These are phyloP conservation scores for Cryptoprocta ferox DNA, from an alignment of 2,797 vertebrate genomes.

Conservation along the genomic window DNA sequence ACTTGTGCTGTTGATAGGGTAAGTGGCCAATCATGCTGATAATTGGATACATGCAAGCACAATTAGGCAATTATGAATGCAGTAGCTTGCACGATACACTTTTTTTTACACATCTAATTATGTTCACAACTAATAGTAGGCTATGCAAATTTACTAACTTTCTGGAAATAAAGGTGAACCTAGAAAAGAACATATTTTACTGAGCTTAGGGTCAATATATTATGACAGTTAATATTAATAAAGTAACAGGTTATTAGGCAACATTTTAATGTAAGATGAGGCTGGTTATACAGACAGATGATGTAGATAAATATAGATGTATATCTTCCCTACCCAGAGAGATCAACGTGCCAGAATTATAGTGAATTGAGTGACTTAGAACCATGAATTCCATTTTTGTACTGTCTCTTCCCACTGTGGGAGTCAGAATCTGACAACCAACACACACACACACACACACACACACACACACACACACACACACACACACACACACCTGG, in stretches of 20 bases:
- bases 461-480: neutral
- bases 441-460: too few species aligned
- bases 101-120: constrained; percentile 7
- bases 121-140: neutral
- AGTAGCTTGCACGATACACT: neutral
- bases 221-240: neutral
- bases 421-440: too few species aligned
- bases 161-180: constrained; percentile 57
- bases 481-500: neutral
- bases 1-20: constrained; percentile 10
- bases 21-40: constrained; percentile 38
- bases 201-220: constrained; percentile 45
- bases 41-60: constrained; percentile 32
- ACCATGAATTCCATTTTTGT: neutral
- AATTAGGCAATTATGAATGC: constrained; percentile 32
- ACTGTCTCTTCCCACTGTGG: neutral
- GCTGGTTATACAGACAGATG: neutral
- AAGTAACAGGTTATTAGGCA: neutral
- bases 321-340: neutral
- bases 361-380: neutral
- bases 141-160: neutral
- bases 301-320: neutral
- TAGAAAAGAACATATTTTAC: constrained; percentile 71
- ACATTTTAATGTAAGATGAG: neutral
- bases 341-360: neutral